These are phyloP conservation scores for Drosophila anomelani DNA, from an alignment of 2,888 invertebrate genomes.

Conservation along the genomic window DNA sequence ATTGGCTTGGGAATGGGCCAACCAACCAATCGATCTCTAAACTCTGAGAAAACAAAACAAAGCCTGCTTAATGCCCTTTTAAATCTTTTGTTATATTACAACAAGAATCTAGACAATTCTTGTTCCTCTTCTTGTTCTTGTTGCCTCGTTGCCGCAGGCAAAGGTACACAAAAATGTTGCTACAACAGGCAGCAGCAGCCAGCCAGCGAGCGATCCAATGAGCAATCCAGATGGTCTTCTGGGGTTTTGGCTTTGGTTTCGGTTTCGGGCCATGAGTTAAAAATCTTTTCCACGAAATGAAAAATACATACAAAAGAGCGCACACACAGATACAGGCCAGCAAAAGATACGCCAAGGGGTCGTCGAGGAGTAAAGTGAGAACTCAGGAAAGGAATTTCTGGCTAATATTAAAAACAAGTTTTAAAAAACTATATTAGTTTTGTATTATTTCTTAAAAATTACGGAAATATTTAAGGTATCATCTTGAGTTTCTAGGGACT, in stretches of 20 bases:
- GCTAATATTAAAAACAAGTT: neutral
- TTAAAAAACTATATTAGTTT: neutral
- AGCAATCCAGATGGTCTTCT: constrained; percentile 75
- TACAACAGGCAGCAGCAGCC: constrained; percentile 17
- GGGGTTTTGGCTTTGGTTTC: constrained; percentile 43
- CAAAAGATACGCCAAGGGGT: constrained; percentile 16
- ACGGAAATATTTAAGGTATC: neutral
- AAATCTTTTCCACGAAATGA: constrained; percentile 81
- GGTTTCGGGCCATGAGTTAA: constrained; percentile 71
- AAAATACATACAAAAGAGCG: constrained; percentile 66
- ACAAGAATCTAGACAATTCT: constrained; percentile 72
- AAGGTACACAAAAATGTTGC: constrained; percentile 42
- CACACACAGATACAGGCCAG: constrained; percentile 25
- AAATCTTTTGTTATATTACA: constrained; percentile 80
- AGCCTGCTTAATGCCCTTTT: constrained; percentile 78
- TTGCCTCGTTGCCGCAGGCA: constrained; percentile 58
- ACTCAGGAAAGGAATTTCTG: neutral
- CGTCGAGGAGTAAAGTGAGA: constrained; percentile 1
- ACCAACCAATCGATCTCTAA: constrained; percentile 16
- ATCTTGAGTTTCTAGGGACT: neutral
- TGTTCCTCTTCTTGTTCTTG: constrained; percentile 34
- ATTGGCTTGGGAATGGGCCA: constrained; percentile 6
- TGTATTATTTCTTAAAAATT: neutral
- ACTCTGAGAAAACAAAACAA: constrained; percentile 70
- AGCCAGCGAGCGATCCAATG: constrained; percentile 39